These are phyloP conservation scores for Acronicta psi DNA, from an alignment of 2,888 invertebrate genomes.

Conservation along the genomic window DNA sequence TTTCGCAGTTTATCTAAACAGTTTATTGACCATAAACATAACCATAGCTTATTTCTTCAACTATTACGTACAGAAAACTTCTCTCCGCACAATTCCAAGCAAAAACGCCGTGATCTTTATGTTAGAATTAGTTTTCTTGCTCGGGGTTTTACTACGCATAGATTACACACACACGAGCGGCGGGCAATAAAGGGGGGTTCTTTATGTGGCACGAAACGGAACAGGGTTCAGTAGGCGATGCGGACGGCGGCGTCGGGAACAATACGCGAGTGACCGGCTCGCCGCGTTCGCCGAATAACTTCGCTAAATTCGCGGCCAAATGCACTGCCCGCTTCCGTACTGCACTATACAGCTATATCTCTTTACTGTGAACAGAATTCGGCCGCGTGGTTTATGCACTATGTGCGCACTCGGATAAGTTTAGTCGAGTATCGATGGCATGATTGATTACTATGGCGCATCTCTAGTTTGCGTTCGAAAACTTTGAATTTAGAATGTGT, in stretches of 20 bases:
- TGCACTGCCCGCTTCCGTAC: conserved; percentile 74
- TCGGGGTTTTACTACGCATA: conserved; percentile 65
- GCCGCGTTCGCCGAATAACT: conserved; percentile 69
- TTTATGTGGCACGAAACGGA: conserved; percentile 77
- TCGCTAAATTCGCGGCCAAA: conserved; percentile 74
- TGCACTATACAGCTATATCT: conserved; percentile 58
- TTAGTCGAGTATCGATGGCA: conserved; percentile 54
- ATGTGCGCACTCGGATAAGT: conserved; percentile 61
- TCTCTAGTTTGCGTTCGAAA: conserved; percentile 29
- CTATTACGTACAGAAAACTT: conserved; percentile 40
- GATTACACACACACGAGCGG: conserved; percentile 68
- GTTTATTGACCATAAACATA: conserved; percentile 28
- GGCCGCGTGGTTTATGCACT: conserved; percentile 58
- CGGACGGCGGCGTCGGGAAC: conserved; percentile 66
- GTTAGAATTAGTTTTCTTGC: conserved; percentile 59
- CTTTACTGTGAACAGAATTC: conserved; percentile 63
- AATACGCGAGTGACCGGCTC: conserved; percentile 66
- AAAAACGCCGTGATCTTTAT: conserved; percentile 54
- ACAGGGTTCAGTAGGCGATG: conserved; percentile 68
- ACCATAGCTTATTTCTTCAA: conserved; percentile 26
- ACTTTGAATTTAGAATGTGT: conserved; percentile 17
- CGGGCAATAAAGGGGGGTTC: conserved; percentile 72
- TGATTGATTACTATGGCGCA: conserved; percentile 58
- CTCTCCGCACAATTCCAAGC: conserved; percentile 27
- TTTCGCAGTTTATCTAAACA: conserved; percentile 10